phyloP scores from a whole-genome alignment of 2,888 invertebrate species.

The Harpalus rufipes region DNA sequence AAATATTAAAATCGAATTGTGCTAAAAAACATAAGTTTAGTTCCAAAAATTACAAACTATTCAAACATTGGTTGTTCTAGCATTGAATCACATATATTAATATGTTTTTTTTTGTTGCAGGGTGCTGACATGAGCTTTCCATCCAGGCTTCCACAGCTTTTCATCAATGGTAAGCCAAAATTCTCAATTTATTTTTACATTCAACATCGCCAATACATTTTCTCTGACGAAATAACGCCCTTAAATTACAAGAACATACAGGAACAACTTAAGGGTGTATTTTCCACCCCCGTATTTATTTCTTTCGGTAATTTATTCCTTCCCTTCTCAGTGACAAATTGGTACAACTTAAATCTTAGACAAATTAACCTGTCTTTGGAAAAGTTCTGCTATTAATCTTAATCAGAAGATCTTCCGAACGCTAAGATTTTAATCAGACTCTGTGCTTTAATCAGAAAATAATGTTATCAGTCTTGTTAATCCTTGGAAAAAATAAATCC shows the following conservation, averaged over 20 bases:
- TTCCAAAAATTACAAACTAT: too few relatives aligned
- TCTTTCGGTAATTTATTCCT: neutral
- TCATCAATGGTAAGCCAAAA: too few relatives aligned
- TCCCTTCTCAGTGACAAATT: conserved; percentile 56
- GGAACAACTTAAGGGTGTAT: neutral
- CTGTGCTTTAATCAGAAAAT: conserved; percentile 53
- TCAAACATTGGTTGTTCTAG: too few relatives aligned
- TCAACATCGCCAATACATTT: too few relatives aligned
- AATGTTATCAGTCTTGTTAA: conserved; percentile 54
- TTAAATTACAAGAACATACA: neutral
- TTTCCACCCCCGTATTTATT: neutral
- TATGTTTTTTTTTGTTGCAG: too few relatives aligned
- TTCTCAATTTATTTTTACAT: too few relatives aligned
- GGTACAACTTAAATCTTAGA: conserved; percentile 64
- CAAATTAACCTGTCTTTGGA: conserved; percentile 67
- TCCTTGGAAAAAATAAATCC: conserved; percentile 32
- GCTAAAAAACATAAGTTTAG: too few relatives aligned
- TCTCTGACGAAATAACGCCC: too few relatives aligned
- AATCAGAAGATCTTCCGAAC: conserved; percentile 64
- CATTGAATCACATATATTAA: too few relatives aligned
- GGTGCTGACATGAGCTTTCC: too few relatives aligned
- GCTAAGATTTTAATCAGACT: conserved; percentile 64
- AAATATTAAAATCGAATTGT: too few relatives aligned
- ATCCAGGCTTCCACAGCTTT: too few relatives aligned
- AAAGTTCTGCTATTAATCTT: conserved; percentile 66